A percentile compares a stretch with the other conserved stretches of the same genome.
These are phyloP conservation scores for Crypturellus undulatus DNA, from an alignment of 2,113 vertebrate genomes.

Conservation along the genomic window DNA sequence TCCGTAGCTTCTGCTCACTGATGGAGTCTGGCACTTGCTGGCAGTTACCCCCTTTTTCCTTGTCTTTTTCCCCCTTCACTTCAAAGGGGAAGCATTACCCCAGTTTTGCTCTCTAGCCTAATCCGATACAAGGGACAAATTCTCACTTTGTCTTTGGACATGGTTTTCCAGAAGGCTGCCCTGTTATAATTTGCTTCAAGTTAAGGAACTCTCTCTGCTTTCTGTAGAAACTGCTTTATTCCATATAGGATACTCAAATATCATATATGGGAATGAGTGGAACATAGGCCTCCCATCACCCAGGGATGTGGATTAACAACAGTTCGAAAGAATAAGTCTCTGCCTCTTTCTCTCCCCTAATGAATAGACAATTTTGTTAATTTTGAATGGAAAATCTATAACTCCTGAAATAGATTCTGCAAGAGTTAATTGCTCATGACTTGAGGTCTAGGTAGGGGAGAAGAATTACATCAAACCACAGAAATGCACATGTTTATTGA, in stretches of 20 bases:
- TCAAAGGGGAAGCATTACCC: not conserved
- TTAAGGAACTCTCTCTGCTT: not conserved
- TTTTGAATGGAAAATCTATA: too few species aligned
- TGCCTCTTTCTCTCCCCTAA: too few species aligned
- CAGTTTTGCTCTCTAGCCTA: not conserved
- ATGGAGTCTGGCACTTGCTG: not conserved
- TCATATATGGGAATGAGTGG: not conserved
- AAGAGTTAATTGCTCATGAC: too few species aligned
- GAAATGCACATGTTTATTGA: not conserved
- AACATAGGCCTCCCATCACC: not conserved
- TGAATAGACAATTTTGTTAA: too few species aligned
- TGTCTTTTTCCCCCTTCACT: not conserved
- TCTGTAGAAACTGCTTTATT: not conserved
- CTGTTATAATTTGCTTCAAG: not conserved
- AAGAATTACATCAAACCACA: not conserved
- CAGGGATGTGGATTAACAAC: too few species aligned
- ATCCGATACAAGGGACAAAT: fast-evolving
- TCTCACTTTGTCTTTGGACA: not conserved
- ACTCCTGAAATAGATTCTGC: too few species aligned
- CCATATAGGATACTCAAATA: not conserved
- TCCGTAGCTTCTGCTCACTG: not conserved
- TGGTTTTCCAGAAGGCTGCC: not conserved
- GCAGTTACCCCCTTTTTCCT: not conserved
- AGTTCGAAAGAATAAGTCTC: too few species aligned
- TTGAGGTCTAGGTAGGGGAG: too few species aligned